Conservation (phyloP, 1,140 invertebrate species). For the Littorina saxatilis region DNA sequence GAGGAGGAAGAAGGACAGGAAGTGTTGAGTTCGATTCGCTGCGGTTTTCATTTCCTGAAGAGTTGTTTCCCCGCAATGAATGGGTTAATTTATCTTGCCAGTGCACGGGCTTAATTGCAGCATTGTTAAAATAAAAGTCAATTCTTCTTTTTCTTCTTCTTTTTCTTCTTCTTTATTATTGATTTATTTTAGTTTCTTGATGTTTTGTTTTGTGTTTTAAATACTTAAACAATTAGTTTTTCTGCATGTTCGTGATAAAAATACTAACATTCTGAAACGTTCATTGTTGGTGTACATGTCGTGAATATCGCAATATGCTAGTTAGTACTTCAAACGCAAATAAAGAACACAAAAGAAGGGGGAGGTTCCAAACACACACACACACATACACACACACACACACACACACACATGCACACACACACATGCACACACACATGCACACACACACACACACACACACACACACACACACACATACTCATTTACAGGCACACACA, state of each 20-base stretch:
- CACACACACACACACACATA: constrained; percentile 22
- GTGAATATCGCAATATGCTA: no score
- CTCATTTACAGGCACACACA: no score
- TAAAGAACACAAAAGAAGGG: background rate
- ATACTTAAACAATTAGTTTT: no score
- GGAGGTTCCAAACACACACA: constrained; percentile 1
- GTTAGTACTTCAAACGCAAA: no score
- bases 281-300: no score
- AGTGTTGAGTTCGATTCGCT: no score
- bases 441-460: constrained; percentile 15
- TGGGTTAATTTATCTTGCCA: no score
- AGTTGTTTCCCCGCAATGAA: no score
- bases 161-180: background rate
- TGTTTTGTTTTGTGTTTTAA: background rate
- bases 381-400: constrained; percentile 25
- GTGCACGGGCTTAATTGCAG: background rate
- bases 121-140: background rate
- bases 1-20: no score
- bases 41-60: no score
- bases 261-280: no score
- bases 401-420: constrained; percentile 30
- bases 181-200: constrained; percentile 12
- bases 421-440: constrained; percentile 9
- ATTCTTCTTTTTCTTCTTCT: background rate
- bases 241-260: no score